Conservation (phyloP, 2,888 invertebrate species). For the Pharmacophagus antenor region DNA sequence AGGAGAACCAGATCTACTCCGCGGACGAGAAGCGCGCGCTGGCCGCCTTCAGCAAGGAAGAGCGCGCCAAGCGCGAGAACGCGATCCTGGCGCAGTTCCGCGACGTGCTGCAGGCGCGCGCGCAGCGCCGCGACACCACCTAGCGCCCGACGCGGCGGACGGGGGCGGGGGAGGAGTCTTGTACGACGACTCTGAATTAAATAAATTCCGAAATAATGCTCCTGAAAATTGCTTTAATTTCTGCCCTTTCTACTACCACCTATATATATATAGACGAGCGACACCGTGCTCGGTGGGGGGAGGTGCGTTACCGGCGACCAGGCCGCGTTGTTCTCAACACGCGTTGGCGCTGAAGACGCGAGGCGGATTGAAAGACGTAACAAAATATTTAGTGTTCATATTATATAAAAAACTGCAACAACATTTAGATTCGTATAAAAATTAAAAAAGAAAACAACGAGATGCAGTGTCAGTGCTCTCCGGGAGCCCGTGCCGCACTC, state of each 20-base stretch:
- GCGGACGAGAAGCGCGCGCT: constrained; percentile 99
- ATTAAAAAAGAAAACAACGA: not conserved
- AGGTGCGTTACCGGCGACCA: too few relatives aligned
- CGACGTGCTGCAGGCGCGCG: constrained; percentile 83
- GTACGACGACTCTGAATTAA: not conserved
- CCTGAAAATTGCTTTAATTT: too few relatives aligned
- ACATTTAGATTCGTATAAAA: not conserved
- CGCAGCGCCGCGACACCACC: constrained; percentile 44
- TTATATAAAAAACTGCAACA: not conserved
- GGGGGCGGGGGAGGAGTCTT: not conserved
- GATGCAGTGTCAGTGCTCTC: too few relatives aligned
- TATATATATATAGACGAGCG: too few relatives aligned
- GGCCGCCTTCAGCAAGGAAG: constrained; percentile 99
- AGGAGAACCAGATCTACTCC: constrained; percentile 99
- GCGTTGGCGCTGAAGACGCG: too few relatives aligned
- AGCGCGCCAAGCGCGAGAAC: constrained; percentile 96
- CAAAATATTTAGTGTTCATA: not conserved
- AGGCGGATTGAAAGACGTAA: not conserved
- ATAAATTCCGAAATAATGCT: not conserved
- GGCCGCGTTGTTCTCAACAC: too few relatives aligned
- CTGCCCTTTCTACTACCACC: too few relatives aligned
- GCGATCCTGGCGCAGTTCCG: constrained; percentile 97
- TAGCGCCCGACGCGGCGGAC: constrained; percentile 30
- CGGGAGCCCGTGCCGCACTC: too few relatives aligned
- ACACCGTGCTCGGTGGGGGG: too few relatives aligned